Evolutionary conservation across 2,797 vertebrate genomes (phyloP).

Genomic region (Cuniculus paca): DNA sequence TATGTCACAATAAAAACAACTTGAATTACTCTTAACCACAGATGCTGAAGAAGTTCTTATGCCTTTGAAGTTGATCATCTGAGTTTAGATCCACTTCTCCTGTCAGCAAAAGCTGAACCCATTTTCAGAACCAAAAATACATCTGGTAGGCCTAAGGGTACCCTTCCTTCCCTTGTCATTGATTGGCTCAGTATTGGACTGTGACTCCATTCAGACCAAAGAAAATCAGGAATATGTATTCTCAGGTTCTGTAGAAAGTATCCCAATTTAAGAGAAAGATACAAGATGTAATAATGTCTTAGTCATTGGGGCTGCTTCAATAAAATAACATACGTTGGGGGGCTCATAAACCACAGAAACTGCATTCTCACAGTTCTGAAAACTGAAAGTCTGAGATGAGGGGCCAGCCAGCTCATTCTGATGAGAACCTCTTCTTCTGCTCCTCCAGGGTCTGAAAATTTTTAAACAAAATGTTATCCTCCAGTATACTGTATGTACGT

Average conservation of each 20-base stretch:
- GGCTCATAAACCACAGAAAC: background rate
- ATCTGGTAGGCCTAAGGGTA: background rate
- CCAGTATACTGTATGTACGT: background rate
- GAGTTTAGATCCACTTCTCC: conserved; percentile 2
- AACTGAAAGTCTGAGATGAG: background rate
- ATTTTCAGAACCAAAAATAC: background rate
- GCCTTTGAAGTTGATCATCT: background rate
- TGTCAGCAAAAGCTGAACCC: background rate
- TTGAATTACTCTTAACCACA: background rate
- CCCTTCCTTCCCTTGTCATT: background rate
- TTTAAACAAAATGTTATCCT: conserved; percentile 29
- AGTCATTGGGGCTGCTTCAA: background rate
- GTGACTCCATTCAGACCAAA: background rate
- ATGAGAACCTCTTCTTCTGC: background rate
- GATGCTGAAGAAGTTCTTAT: background rate
- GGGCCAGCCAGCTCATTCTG: background rate
- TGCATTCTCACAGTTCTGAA: background rate
- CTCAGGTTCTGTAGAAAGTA: background rate
- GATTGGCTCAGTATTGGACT: background rate
- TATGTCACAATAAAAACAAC: background rate
- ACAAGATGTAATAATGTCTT: background rate
- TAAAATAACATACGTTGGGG: background rate
- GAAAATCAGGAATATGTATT: background rate
- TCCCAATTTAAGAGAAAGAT: background rate
- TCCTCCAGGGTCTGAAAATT: background rate